Evolutionary conservation across 2,888 invertebrate species (phyloP).

Genomic region (Drosophila koepferae): DNA sequence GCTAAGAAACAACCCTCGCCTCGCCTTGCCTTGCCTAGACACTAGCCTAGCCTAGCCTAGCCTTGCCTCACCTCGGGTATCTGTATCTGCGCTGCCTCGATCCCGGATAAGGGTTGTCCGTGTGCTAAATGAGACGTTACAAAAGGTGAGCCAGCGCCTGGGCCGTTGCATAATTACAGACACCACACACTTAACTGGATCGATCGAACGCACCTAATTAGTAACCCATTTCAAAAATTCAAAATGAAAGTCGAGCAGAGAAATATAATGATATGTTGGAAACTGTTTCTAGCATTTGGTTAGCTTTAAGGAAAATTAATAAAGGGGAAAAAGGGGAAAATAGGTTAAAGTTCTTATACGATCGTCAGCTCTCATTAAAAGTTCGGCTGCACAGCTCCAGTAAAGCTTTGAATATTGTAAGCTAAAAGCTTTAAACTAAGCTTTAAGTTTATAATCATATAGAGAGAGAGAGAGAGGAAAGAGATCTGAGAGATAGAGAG

Average conservation of each 20-base stretch:
- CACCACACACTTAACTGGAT: constrained; percentile 14
- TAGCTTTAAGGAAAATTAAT: not conserved
- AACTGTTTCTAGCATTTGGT: not conserved
- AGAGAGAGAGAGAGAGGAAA: not conserved
- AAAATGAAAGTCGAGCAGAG: not conserved
- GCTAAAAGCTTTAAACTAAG: too few relatives aligned
- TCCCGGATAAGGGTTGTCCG: constrained; percentile 41
- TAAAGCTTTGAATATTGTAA: too few relatives aligned
- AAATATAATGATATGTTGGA: not conserved
- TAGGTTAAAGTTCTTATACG: not conserved
- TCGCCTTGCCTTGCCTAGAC: not conserved
- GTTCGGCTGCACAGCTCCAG: too few relatives aligned
- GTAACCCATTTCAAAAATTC: not conserved
- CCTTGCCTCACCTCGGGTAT: not conserved
- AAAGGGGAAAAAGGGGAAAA: too few relatives aligned
- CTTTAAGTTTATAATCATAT: too few relatives aligned
- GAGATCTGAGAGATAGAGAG: not conserved
- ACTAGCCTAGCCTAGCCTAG: not conserved
- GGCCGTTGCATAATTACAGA: constrained; percentile 34
- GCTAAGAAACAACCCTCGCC: constrained; percentile 41
- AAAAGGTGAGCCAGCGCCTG: constrained; percentile 26
- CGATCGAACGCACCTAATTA: constrained; percentile 2
- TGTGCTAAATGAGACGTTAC: constrained; percentile 35
- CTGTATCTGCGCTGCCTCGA: not conserved
- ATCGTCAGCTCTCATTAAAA: not conserved